Percentiles rank a stretch among this genome's conserved stretches.
Conservation (phyloP, 1,140 invertebrate genomes). For the Dendrolimus punctatus region DNA sequence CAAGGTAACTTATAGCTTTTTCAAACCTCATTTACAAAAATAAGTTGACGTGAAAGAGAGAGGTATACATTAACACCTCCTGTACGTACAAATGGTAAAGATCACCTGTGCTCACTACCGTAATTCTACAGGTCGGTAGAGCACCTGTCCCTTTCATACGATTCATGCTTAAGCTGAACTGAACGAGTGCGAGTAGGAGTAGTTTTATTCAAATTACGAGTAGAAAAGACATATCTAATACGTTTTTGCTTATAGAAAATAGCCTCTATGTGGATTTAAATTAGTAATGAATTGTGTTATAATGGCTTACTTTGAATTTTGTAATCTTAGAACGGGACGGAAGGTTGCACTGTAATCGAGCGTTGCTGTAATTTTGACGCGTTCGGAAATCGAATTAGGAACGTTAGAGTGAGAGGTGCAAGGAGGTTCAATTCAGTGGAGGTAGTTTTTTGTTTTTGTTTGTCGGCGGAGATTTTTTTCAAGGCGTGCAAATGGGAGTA, state of each 20-base stretch:
- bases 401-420: slow-evolving; percentile 66
- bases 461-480: slow-evolving; percentile 61
- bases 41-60: slow-evolving; percentile 40
- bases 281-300: slow-evolving; percentile 6
- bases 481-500: slow-evolving; percentile 69
- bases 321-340: slow-evolving; percentile 48
- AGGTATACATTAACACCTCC: slow-evolving; percentile 59
- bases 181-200: slow-evolving; percentile 70
- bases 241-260: slow-evolving; percentile 14
- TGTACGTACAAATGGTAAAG: slow-evolving; percentile 60
- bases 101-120: slow-evolving; percentile 72
- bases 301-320: slow-evolving; percentile 15
- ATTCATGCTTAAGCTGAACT: slow-evolving; percentile 64
- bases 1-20: slow-evolving; percentile 25
- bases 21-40: slow-evolving; percentile 19
- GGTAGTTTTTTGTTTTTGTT: slow-evolving; percentile 68
- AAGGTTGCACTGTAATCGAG: slow-evolving; percentile 62
- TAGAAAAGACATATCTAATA: slow-evolving; percentile 26
- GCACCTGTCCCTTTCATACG: slow-evolving; percentile 69
- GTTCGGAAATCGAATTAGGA: slow-evolving; percentile 69
- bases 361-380: slow-evolving; percentile 64
- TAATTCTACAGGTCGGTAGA: slow-evolving; percentile 66
- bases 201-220: slow-evolving; percentile 32
- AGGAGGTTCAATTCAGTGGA: slow-evolving; percentile 50
- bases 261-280: slow-evolving; percentile 18